Evolutionary conservation across 2,888 invertebrate species (phyloP).

Genomic region (Esperia sulphurella): DNA sequence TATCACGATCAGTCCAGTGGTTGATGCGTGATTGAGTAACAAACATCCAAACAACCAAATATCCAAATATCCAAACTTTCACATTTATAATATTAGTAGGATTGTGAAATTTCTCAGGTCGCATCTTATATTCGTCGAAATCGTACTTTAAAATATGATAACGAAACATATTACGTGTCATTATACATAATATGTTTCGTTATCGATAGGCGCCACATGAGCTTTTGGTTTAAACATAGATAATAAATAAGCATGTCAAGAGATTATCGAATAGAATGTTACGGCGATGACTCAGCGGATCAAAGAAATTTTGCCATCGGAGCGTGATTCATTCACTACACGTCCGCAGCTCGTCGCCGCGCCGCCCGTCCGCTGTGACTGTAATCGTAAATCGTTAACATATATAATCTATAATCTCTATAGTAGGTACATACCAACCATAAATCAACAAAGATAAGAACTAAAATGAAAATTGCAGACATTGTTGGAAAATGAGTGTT

Average conservation of each 20-base stretch:
- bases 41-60: no score
- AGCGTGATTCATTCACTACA: conserved; percentile 20
- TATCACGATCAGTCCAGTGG: no score
- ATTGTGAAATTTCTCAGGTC: no score
- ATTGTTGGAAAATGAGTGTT: no score
- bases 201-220: neutral
- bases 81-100: no score
- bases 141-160: no score
- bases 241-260: neutral
- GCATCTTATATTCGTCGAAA: no score
- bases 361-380: conserved; percentile 8
- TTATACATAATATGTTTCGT: neutral
- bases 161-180: neutral
- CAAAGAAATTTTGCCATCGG: conserved; percentile 15
- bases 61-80: no score
- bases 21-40: no score
- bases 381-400: conserved; percentile 12
- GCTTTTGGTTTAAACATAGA: neutral
- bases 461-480: no score
- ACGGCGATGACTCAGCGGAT: conserved; percentile 19
- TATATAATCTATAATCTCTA: conserved; percentile 2
- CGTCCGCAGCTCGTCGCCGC: conserved; percentile 8
- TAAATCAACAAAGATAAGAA: no score
- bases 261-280: conserved; percentile 10
- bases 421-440: no score